phyloP scores from a whole-genome alignment of 2,888 invertebrate species.

The Heliconius charithonia region DNA sequence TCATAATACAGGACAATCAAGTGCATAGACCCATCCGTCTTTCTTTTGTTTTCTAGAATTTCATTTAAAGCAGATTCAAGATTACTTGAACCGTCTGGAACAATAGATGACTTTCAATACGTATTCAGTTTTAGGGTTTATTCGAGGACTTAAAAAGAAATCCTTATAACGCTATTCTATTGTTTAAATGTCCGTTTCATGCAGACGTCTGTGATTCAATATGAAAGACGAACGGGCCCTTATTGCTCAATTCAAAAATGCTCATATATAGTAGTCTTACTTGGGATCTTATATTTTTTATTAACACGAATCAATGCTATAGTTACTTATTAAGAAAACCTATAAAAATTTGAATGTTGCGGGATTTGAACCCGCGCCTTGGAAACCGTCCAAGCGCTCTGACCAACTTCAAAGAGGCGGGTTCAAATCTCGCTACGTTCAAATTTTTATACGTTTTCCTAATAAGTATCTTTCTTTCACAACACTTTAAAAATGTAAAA shows the following conservation, averaged over 20 bases:
- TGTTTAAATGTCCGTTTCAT: constrained; percentile 40
- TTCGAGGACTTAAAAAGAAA: constrained; percentile 43
- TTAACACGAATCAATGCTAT: background rate
- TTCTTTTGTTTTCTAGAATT: constrained; percentile 46
- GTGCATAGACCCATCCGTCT: constrained; percentile 42
- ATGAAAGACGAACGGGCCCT: constrained; percentile 27
- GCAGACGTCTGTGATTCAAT: constrained; percentile 36
- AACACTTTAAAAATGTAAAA: too few species aligned
- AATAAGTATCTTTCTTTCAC: too few species aligned
- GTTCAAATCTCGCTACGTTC: too few species aligned
- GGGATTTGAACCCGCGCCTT: too few species aligned
- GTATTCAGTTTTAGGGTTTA: constrained; percentile 45
- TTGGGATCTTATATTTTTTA: background rate
- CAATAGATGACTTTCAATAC: constrained; percentile 45
- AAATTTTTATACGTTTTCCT: too few species aligned
- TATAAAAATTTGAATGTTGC: too few species aligned
- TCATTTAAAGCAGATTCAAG: constrained; percentile 46
- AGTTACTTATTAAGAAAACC: background rate
- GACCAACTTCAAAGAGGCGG: too few species aligned
- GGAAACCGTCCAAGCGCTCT: too few species aligned
- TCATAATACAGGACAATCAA: constrained; percentile 33
- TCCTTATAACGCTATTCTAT: constrained; percentile 41
- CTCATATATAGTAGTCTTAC: constrained; percentile 8
- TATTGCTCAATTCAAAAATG: constrained; percentile 22
- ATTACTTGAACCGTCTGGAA: constrained; percentile 41